Conservation (phyloP, 2,888 invertebrate genomes). For the Hetaerina titia region DNA sequence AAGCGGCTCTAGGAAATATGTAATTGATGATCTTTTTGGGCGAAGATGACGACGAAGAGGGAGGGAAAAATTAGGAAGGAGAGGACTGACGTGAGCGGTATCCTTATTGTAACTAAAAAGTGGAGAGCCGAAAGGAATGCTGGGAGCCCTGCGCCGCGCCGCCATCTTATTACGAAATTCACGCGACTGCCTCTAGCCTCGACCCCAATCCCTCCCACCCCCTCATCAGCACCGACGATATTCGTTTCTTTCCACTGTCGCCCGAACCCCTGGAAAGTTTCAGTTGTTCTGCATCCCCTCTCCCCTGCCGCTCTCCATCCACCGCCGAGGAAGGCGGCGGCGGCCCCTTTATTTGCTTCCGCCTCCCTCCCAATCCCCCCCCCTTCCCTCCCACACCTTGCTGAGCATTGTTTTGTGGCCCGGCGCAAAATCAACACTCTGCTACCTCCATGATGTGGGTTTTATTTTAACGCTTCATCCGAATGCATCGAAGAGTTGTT, state of each 20-base stretch:
- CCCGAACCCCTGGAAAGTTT: not conserved
- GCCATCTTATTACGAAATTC: not conserved
- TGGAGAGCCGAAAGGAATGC: not conserved
- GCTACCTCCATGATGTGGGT: not conserved
- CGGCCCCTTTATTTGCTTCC: not conserved
- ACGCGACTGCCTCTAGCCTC: not conserved
- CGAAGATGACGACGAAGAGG: too few relatives aligned
- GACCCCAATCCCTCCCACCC: not conserved
- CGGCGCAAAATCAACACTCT: not conserved
- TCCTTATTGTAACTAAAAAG: not conserved
- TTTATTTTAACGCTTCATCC: conserved; percentile 13
- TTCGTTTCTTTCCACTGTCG: not conserved
- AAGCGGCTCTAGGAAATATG: not conserved
- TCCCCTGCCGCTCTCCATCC: not conserved
- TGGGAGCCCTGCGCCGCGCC: not conserved
- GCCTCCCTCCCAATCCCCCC: not conserved
- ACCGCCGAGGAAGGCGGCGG: not conserved
- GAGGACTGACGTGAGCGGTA: not conserved
- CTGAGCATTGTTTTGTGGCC: not conserved
- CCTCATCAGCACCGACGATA: not conserved
- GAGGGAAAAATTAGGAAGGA: not conserved
- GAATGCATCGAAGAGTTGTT: conserved; percentile 3
- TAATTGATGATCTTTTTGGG: not conserved
- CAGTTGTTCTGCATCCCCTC: not conserved
- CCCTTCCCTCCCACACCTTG: not conserved